Base-by-base conservation (phyloP, 1,140 invertebrate genomes). In the Linepithema humile region DNA sequence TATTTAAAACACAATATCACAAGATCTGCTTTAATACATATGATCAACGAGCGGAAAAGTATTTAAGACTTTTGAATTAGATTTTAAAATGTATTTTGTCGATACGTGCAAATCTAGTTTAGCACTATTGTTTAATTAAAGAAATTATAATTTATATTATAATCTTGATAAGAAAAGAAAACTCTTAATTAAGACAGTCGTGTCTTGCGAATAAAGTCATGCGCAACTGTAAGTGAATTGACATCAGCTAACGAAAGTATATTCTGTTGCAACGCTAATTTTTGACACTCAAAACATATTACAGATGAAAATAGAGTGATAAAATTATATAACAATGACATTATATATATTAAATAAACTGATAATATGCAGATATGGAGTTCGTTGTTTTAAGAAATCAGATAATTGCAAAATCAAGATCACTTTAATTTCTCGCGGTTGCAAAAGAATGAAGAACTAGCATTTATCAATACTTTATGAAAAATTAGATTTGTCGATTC, bases 61-160 rank as follows among this genome's bases (percentile, higher is more conserved):
- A 9, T 35, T 26, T 38, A 59, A 6, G 2, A 5, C 2, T 62
- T 32, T 48, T 15, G 29, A 45, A 50, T 45, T 62, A 35, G 12
- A 64, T 64, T 6, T n/a, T 48, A 29, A n/a, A n/a, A n/a, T n/a
- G n/a, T n/a, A 38, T n/a, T 10, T 38, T 38, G 69, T 38, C 40
- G 26, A n/a, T 48, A n/a, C 4, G 45, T 48, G 40, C 9, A 38
- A 17, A 38, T 57, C 6, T 50, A 0, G 17, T 5, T 38, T n/a
- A n/a, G 20, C 6, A 53, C 15, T 38, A 38, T 4, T 10, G 20
- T 29, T 70, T 32, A 4, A n/a, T 69, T 48, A 48, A 32, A 32
- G 26, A 26, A 45, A 67, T 45, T 67, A n/a, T n/a, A n/a, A 69
- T 69, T 65, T 5, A 23, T 40, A 65, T 60, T 17, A 62, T 20